These are phyloP conservation scores for Cygnus buccinator DNA, from an alignment of 2,113 vertebrate genomes.

Conservation along the genomic window DNA sequence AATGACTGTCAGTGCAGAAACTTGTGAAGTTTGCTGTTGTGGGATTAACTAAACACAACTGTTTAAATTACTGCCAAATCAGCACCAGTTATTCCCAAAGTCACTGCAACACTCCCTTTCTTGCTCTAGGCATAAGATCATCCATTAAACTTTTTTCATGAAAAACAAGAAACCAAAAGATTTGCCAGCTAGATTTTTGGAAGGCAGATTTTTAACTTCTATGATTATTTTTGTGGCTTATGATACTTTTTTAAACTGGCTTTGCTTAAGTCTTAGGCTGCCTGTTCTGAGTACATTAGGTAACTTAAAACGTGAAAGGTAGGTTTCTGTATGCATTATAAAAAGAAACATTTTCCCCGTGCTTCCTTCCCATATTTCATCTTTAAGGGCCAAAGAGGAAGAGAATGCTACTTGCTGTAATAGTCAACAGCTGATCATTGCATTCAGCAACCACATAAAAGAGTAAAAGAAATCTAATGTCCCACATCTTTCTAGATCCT, in stretches of 20 bases:
- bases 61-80: neutral
- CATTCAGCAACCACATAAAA: neutral
- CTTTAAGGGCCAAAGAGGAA: neutral
- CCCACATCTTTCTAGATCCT: neutral
- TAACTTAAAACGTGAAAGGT: neutral
- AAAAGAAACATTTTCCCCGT: neutral
- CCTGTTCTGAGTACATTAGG: neutral
- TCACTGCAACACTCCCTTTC: neutral
- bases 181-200: neutral
- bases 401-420: neutral
- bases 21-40: neutral
- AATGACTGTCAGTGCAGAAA: neutral
- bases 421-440: neutral
- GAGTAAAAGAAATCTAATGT: neutral
- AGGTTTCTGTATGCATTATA: neutral
- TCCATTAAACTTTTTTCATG: neutral
- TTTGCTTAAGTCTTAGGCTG: neutral
- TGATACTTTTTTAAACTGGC: neutral
- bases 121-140: neutral
- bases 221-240: neutral
- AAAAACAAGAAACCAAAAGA: neutral
- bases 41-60: neutral
- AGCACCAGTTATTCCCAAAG: neutral
- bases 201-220: neutral
- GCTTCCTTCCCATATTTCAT: neutral